phyloP scores from a whole-genome alignment of 2,888 invertebrate species.

The Myopa tessellatipennis region DNA sequence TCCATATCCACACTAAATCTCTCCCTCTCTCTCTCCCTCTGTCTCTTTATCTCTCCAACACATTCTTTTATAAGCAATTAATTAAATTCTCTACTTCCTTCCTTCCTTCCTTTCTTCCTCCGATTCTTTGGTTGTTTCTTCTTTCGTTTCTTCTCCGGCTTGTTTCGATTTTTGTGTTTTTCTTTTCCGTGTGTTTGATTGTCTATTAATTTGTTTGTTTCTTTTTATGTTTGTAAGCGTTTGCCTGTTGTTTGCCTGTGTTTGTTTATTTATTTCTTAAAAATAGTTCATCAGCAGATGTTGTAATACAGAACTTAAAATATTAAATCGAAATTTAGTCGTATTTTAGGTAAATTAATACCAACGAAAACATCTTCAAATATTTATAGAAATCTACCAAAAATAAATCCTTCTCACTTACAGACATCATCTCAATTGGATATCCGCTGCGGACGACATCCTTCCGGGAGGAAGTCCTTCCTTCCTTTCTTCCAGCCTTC shows the following conservation, averaged over 20 bases:
- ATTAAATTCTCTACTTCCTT: constrained; percentile 32
- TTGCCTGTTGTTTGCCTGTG: too few species aligned
- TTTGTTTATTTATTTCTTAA: too few species aligned
- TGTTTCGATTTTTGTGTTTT: background rate
- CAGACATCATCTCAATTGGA: too few species aligned
- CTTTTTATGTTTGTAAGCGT: too few species aligned
- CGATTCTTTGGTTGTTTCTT: background rate
- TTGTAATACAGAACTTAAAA: too few species aligned
- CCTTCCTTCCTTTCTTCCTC: background rate
- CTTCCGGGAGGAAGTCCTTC: background rate
- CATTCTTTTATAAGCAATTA: constrained; percentile 29
- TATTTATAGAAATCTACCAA: too few species aligned
- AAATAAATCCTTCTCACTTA: too few species aligned
- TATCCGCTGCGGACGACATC: too few species aligned
- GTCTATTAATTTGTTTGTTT: background rate
- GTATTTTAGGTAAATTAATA: too few species aligned
- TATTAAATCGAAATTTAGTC: too few species aligned
- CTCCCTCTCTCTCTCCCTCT: background rate
- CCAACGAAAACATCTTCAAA: too few species aligned
- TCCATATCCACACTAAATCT: background rate
- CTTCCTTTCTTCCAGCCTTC: background rate
- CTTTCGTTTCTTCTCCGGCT: background rate
- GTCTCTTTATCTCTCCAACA: background rate
- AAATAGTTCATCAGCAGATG: too few species aligned
- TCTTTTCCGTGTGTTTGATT: background rate